phyloP scores from a whole-genome alignment of 2,888 invertebrate species.

The Epistrophe eligans region DNA sequence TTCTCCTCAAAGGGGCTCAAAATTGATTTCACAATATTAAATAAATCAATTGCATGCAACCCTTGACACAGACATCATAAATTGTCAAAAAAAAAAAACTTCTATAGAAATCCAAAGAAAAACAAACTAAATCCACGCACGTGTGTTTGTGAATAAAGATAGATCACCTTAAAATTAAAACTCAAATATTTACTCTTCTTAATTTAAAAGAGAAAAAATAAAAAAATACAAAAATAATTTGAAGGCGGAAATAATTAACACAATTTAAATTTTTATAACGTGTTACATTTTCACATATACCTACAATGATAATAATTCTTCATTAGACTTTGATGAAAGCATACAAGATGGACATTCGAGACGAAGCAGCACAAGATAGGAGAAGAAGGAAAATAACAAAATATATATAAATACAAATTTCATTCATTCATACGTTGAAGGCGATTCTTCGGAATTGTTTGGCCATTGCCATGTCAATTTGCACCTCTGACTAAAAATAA shows the following conservation, averaged over 20 bases:
- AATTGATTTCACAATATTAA: too few relatives aligned
- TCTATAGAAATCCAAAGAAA: background rate
- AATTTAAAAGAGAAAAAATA: background rate
- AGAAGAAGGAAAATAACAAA: constrained; percentile 5
- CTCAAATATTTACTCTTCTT: constrained; percentile 41
- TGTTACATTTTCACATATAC: too few relatives aligned
- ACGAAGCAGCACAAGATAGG: background rate
- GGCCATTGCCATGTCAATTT: constrained; percentile 62
- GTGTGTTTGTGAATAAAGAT: constrained; percentile 22
- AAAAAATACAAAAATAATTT: constrained; percentile 3
- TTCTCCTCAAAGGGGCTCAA: too few relatives aligned
- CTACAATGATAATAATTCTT: constrained; percentile 4
- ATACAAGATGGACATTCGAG: background rate
- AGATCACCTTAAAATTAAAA: constrained; percentile 27
- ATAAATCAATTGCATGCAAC: background rate
- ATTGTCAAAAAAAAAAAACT: constrained; percentile 26
- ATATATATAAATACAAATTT: constrained; percentile 32
- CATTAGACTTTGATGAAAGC: constrained; percentile 14
- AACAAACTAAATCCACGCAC: background rate
- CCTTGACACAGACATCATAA: background rate
- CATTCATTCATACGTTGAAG: constrained; percentile 46
- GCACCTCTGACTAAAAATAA: constrained; percentile 56
- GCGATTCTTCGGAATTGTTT: constrained; percentile 37
- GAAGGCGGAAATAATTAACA: constrained; percentile 60
- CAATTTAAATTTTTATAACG: constrained; percentile 38